Base-by-base conservation (phyloP, 2,113 vertebrate species). In the Terrapene triunguis region DNA sequence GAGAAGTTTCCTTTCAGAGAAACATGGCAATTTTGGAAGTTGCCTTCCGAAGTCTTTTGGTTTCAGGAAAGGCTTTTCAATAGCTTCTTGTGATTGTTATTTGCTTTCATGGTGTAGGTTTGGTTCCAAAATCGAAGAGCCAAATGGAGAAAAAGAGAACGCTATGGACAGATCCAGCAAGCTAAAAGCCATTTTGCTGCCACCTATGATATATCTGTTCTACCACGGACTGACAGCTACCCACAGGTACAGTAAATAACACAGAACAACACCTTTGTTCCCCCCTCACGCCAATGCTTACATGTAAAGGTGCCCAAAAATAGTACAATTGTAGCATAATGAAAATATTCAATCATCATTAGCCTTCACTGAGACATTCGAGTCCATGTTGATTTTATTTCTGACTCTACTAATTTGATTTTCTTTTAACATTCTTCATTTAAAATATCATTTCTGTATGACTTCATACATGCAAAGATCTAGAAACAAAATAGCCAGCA, bases 121-220 rank as follows among this genome's bases (percentile, higher is more conserved):
- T 99, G 99, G 99, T 99, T 99, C 98, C 99, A 99, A 98, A 99
- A 99, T 98, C 98, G 99, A 98, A 99, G 99, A 98, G 99, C 99
- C 13, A 99, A 99, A 94, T 99, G 99, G 99, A 99, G 99, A 96
- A 99, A 99, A 95, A 98, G 99, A 87, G 99, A 99, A 97, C 99
- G 99, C 4, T 99, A 99, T 88, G 99, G 99, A 42, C 99, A 99
- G 97, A 99, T 99, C 94, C 99, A 99, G 89, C 99, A 99, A 96
- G 99, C 99, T 80, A 99, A 99, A 97, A 99, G 98, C 82, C 99
- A 99, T 97, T 99, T 99, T 94, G 99, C 99, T 65, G 99, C 99
- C 80, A 99, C 99, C 5, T 99, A 99, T 85, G 99, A 99, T 55
- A 98, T 99, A 91, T 99, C 99, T 9, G 99, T 99, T 95, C 96